A percentile compares a stretch with the other conserved stretches of the same genome.
Evolutionary conservation across 1,140 invertebrate species (phyloP).

Genomic region (Drosophila rhopaloa): DNA sequence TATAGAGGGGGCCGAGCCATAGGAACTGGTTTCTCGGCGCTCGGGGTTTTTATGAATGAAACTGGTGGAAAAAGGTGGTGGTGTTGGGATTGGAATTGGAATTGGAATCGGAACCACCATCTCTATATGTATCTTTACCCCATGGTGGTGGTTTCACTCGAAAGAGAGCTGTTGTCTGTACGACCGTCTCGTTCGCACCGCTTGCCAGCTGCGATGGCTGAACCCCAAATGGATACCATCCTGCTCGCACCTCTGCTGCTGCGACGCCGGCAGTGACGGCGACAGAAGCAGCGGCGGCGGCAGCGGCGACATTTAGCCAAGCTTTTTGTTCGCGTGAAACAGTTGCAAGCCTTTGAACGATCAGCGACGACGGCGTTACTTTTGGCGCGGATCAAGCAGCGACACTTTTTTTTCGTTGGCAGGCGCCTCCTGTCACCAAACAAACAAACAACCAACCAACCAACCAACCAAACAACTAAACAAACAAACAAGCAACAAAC

Average conservation of each 20-base stretch:
- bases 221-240: conserved; percentile 1
- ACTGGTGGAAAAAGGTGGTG: background rate
- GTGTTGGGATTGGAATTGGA: too few relatives aligned
- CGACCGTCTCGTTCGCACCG: conserved; percentile 16
- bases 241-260: conserved; percentile 24
- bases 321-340: conserved; percentile 84
- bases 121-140: too few relatives aligned
- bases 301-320: conserved; percentile 53
- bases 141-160: conserved; percentile 13
- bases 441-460: conserved; percentile 25
- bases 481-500: conserved; percentile 15
- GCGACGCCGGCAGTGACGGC: conserved; percentile 8
- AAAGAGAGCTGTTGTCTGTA: conserved; percentile 13
- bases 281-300: background rate
- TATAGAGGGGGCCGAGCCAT: conserved; percentile 51
- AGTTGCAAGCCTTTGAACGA: conserved; percentile 84
- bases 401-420: conserved; percentile 61
- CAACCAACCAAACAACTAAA: conserved; percentile 17
- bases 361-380: conserved; percentile 84
- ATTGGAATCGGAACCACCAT: too few relatives aligned
- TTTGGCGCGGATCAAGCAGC: conserved; percentile 75
- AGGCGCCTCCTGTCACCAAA: conserved; percentile 65
- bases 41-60: conserved; percentile 33
- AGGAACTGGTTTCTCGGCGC: conserved; percentile 43
- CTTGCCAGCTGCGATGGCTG: background rate